phyloP scores from a whole-genome alignment of 2,113 vertebrate genomes.

The Tragelaphus scriptus region DNA sequence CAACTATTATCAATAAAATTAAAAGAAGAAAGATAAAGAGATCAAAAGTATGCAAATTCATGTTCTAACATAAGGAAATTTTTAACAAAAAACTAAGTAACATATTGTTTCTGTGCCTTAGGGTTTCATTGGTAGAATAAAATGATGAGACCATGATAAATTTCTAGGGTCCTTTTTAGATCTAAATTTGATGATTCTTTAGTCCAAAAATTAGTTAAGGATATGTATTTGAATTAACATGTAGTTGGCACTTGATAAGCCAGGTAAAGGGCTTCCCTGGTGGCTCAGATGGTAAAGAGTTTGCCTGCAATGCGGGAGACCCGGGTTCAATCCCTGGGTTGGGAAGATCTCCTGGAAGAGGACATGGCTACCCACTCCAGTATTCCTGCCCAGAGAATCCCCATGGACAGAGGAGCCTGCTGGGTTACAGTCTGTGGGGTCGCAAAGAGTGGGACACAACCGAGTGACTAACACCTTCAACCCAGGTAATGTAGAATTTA shows the following conservation, averaged over 20 bases:
- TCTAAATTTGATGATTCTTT: background rate
- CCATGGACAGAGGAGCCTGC: background rate
- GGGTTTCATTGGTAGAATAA: background rate
- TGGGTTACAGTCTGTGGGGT: background rate
- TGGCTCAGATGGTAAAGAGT: background rate
- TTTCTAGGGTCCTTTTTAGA: background rate
- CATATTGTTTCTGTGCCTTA: background rate
- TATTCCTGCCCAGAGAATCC: background rate
- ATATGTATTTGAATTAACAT: background rate
- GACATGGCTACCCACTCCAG: background rate
- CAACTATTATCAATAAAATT: background rate
- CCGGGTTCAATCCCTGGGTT: background rate
- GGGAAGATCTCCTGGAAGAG: background rate
- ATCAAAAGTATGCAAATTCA: background rate
- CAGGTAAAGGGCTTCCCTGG: background rate
- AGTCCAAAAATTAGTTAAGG: background rate
- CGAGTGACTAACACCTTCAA: background rate
- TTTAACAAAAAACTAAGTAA: background rate
- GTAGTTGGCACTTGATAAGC: background rate
- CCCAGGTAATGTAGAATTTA: background rate
- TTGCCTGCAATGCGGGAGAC: background rate
- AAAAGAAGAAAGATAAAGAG: background rate
- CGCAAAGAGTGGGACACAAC: background rate
- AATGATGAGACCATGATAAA: background rate
- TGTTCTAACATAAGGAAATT: background rate